A percentile compares a stretch with the other conserved stretches of the same genome.
Conservation (phyloP, 2,888 invertebrate genomes). For the Pharmacophagus antenor region DNA sequence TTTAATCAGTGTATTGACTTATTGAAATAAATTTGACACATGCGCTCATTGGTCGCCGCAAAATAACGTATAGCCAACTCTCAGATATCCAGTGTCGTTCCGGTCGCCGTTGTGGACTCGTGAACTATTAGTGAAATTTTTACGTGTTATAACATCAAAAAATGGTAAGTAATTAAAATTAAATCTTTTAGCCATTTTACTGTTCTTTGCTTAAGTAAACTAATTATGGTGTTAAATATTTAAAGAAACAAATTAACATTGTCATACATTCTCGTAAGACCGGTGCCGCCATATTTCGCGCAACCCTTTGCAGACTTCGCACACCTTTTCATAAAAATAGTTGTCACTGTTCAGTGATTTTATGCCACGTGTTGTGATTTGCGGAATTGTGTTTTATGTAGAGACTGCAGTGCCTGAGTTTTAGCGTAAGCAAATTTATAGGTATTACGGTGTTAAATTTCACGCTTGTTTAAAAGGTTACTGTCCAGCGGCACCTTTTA, state of each 20-base stretch:
- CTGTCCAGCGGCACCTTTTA: slow-evolving; percentile 71
- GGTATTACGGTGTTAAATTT: slow-evolving; percentile 72
- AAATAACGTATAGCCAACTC: slow-evolving; percentile 71
- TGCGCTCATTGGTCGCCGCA: slow-evolving; percentile 73
- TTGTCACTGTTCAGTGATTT: slow-evolving; percentile 78
- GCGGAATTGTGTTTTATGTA: slow-evolving; percentile 38
- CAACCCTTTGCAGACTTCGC: slow-evolving; percentile 70
- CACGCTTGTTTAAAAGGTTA: slow-evolving; percentile 71
- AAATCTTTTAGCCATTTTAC: slow-evolving; percentile 60
- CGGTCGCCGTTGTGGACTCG: slow-evolving; percentile 78
- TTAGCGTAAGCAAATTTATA: slow-evolving; percentile 22
- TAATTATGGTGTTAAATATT: slow-evolving; percentile 43
- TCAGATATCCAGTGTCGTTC: slow-evolving; percentile 73
- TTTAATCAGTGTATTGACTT: slow-evolving; percentile 52
- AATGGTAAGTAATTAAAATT: slow-evolving; percentile 77
- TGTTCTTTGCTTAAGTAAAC: slow-evolving; percentile 54
- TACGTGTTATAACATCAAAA: slow-evolving; percentile 78
- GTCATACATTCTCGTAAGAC: slow-evolving; percentile 53
- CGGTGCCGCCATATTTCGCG: slow-evolving; percentile 81
- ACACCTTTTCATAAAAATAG: slow-evolving; percentile 73
- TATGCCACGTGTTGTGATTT: slow-evolving; percentile 76
- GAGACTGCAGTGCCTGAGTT: slow-evolving; percentile 34
- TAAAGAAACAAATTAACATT: slow-evolving; percentile 55
- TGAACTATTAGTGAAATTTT: slow-evolving; percentile 77
- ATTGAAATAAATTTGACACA: slow-evolving; percentile 67